Conservation (phyloP, 2,797 vertebrate genomes). For the Mormyrus proboscirostris region DNA sequence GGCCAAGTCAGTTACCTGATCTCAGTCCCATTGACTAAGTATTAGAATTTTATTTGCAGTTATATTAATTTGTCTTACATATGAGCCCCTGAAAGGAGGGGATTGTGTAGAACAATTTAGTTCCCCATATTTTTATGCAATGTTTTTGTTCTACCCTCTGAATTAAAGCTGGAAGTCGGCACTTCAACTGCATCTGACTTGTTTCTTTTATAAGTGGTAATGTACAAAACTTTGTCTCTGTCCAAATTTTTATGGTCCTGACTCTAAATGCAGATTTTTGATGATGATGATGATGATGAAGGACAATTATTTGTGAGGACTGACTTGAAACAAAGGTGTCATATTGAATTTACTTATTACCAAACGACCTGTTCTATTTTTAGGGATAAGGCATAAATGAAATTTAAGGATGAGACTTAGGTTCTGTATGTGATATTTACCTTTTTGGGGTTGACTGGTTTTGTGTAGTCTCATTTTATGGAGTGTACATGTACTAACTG, state of each 20-base stretch:
- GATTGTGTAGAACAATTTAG: neutral
- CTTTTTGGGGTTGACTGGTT: neutral
- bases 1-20: no score
- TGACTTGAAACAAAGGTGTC: neutral
- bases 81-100: neutral
- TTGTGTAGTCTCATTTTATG: neutral
- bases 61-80: neutral
- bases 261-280: neutral
- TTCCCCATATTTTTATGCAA: neutral
- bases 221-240: neutral
- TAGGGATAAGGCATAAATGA: neutral
- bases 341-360: neutral
- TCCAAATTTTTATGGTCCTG: neutral
- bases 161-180: neutral
- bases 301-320: neutral
- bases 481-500: neutral
- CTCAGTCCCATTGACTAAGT: neutral
- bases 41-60: neutral
- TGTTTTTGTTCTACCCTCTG: neutral
- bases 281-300: neutral
- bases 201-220: neutral
- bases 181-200: neutral
- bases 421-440: neutral
- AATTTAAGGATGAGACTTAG: neutral
- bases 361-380: neutral